Conservation (phyloP, 2,888 invertebrate genomes). For the Ligdia adustata region DNA sequence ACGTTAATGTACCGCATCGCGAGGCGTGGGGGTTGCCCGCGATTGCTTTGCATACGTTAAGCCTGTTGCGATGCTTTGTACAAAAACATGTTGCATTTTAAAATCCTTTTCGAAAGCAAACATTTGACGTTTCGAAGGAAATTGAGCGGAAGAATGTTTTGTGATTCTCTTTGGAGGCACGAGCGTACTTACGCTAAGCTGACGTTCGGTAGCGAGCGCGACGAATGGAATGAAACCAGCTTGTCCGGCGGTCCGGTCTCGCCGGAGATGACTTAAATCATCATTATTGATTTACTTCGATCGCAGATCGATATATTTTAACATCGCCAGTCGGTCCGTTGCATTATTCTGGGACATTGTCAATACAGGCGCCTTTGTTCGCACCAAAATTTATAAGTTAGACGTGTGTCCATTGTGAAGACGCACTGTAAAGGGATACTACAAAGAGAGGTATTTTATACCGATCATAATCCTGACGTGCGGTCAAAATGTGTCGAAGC, state of each 20-base stretch:
- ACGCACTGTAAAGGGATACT: constrained; percentile 52
- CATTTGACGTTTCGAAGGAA: constrained; percentile 79
- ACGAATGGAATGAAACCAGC: constrained; percentile 38
- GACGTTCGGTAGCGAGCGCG: constrained; percentile 55
- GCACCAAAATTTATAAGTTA: constrained; percentile 80
- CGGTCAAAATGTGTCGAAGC: constrained; percentile 81
- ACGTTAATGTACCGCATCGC: constrained; percentile 46
- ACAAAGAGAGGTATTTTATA: constrained; percentile 73
- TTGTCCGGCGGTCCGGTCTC: constrained; percentile 40
- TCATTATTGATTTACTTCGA: constrained; percentile 76
- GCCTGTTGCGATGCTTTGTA: constrained; percentile 56
- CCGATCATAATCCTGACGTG: constrained; percentile 77
- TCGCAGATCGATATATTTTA: constrained; percentile 72
- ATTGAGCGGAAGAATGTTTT: constrained; percentile 74
- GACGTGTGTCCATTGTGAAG: constrained; percentile 70
- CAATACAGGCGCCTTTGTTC: constrained; percentile 80
- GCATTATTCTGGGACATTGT: constrained; percentile 73
- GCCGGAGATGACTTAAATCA: constrained; percentile 62
- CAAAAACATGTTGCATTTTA: constrained; percentile 82
- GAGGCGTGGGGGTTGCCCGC: constrained; percentile 37
- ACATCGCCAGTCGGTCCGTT: constrained; percentile 70
- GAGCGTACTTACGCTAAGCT: constrained; percentile 52
- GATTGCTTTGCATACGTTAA: constrained; percentile 75
- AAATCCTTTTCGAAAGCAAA: constrained; percentile 78
- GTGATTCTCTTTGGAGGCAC: constrained; percentile 50